Evolutionary conservation across 2,113 vertebrate species (phyloP).

Genomic region (Tamias sibiricus): DNA sequence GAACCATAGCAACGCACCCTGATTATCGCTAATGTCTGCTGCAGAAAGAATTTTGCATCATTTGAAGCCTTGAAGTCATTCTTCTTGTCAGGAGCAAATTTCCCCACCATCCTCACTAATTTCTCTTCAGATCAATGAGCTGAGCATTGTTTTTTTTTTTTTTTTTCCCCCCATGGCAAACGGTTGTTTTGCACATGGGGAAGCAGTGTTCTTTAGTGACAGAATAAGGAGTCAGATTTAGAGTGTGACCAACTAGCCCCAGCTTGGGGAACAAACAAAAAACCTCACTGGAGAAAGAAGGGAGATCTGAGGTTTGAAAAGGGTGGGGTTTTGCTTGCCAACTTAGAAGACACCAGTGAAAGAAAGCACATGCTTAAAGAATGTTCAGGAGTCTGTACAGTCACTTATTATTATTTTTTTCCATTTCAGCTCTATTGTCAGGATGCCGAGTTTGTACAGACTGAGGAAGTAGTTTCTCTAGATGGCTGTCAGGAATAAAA

Average conservation of each 20-base stretch:
- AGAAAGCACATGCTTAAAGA: conserved; percentile 52
- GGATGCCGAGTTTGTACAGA: neutral
- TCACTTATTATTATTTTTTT: neutral
- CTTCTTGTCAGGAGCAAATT: conserved; percentile 69
- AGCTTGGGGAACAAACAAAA: conserved; percentile 21
- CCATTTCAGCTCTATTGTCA: neutral
- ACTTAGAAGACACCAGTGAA: conserved; percentile 40
- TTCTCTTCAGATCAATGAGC: conserved; percentile 71
- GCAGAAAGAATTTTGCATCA: conserved; percentile 77
- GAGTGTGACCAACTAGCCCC: conserved; percentile 69
- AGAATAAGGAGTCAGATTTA: conserved; percentile 62
- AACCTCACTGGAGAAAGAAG: neutral
- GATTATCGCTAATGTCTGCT: conserved; percentile 81
- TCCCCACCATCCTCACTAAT: conserved; percentile 8
- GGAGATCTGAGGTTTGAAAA: conserved; percentile 57
- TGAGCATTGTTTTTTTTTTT: neutral
- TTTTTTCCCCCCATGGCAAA: neutral
- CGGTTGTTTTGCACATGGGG: conserved; percentile 26
- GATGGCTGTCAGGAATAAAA: conserved; percentile 23
- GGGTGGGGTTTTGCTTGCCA: conserved; percentile 41
- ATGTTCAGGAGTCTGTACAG: neutral
- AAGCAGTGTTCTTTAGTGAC: conserved; percentile 45
- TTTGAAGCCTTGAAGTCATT: conserved; percentile 70
- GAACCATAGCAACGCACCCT: conserved; percentile 79
- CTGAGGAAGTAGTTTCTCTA: neutral